These are phyloP conservation scores for Drosophila pandora DNA, from an alignment of 1,140 invertebrate genomes.

Conservation along the genomic window DNA sequence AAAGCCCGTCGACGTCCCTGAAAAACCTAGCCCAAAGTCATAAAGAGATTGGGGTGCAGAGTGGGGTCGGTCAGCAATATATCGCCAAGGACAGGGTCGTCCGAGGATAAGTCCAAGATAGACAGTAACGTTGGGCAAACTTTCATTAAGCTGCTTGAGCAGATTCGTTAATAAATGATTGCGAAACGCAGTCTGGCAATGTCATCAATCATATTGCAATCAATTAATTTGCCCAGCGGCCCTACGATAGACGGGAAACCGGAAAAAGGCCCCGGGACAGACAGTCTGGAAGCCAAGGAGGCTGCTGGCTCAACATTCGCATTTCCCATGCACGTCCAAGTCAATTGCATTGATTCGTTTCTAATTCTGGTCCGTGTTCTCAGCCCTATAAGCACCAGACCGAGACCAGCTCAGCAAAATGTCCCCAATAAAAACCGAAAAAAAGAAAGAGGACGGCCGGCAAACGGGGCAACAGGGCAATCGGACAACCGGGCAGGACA, in stretches of 20 bases:
- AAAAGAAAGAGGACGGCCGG: conserved; percentile 23
- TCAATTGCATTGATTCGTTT: conserved; percentile 66
- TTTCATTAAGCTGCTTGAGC: conserved; percentile 71
- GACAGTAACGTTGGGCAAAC: conserved; percentile 47
- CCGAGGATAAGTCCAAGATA: neutral
- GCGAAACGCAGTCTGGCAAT: conserved; percentile 64
- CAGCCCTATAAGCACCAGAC: conserved; percentile 21
- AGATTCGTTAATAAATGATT: conserved; percentile 76
- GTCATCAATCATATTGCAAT: conserved; percentile 78
- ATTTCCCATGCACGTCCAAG: conserved; percentile 69
- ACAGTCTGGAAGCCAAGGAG: neutral
- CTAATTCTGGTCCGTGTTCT: conserved; percentile 56
- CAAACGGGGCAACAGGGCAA: neutral
- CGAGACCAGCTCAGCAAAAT: conserved; percentile 43
- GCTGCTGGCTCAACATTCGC: conserved; percentile 25
- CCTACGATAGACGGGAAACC: conserved; percentile 7
- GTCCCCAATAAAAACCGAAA: conserved; percentile 46
- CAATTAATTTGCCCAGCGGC: conserved; percentile 65
- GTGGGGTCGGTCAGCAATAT: neutral
- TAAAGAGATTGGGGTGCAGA: conserved; percentile 17
- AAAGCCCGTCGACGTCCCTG: conserved; percentile 49
- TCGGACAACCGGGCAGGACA: conserved; percentile 7
- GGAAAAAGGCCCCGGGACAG: conserved; percentile 2
- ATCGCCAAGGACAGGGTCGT: neutral
- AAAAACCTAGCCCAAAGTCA: conserved; percentile 58